Base-by-base conservation (phyloP, 2,888 invertebrate genomes). In the Tuta absoluta region DNA sequence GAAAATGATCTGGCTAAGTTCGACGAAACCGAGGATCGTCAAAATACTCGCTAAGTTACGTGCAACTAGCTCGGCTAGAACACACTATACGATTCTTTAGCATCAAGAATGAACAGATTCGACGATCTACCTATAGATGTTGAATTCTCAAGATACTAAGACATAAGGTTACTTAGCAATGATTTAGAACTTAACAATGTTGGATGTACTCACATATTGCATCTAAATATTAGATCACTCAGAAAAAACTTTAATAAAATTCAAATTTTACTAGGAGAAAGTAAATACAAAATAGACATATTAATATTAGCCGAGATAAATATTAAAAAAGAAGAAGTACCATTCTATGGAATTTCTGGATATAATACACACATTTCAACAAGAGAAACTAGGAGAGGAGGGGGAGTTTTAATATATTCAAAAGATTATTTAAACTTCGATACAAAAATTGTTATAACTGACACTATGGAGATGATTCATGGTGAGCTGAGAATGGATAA, bases 221-320 rank as follows among this genome's bases (percentile, higher is more conserved):
- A 65, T 28, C 14, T 59, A 2, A 65, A 65, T 19, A 65, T 65
- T 14, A 21, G 59, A 10, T 63, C 62, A 1, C 51, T 65, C 14
- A 24, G 62, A 14, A 65, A 65, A 28, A 28, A 65, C 21, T 65
- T 59, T 28, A 65, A 49, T 28, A 41, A 65, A 21, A 4, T 65
- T 11, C 10, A 41, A 21, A 8, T 65, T 21, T 23, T 62, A 17
- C 23, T 65, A 21, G 14, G 58, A 4, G 23, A 45, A 24, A 23
- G 4, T 41, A 60, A 45, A 14, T 33, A 45, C 12, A 12, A 41
- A 0, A 49, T 62, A 33, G 33, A 33, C 33, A 33, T 33, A 33
- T 33, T 33, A 33, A 33, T 33, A 8, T 33, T 33, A 33, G 33
- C 33, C 7, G 65, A 65, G 37, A 65, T 65, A 37, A 65, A 65